Base-by-base conservation (phyloP, 2,797 vertebrate species). In the Dipus sagitta region DNA sequence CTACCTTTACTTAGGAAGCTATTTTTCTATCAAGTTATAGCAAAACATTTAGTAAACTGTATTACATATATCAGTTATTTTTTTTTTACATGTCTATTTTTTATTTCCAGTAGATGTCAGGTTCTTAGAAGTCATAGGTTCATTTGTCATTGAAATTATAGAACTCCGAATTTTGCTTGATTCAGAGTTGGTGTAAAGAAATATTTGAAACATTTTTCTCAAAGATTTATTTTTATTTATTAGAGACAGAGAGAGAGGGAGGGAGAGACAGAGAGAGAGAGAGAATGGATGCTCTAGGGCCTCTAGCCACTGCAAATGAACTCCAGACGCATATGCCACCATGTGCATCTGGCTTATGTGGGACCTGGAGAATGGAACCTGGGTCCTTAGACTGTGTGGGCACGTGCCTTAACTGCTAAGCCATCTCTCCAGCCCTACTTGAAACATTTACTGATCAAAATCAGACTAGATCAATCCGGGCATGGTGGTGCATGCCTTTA, bases 391-490 rank as follows among this genome's bases (percentile, higher is more conserved):
- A 38, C 38, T 38, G 6, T 38, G 38, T 38, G 38, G 6, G 38
- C 38, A 3, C 38, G 6, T 38, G 38, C 38, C 38, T 38, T 38
- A 38, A 38, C 38, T 38, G 38, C 38, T 38, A 38, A 38, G 3
- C 38, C 38, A 38, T 38, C 38, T 38, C 38, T 38, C 38, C 38
- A 38, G 38, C 38, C 38, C 38, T 20, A 2, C 32, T 88, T 80
- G 5, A 38, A 94, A 64, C 2, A 7, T 70, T 83, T n/a, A 87
- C 58, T 93, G 52, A 65, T 81, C 9, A 72, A 71, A 94, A 58
- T 30, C 10, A 81, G 42, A 62, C 6, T 83, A 17, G 14, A 85
- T 76, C 0, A 72, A 38, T 38, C 38, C 38, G 6, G 38, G 38
- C 38, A 38, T 38, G 38, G 38, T 38, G 38, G 38, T 38, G 38